Conservation (phyloP, 2,888 invertebrate species). For the Allygus modestus region DNA sequence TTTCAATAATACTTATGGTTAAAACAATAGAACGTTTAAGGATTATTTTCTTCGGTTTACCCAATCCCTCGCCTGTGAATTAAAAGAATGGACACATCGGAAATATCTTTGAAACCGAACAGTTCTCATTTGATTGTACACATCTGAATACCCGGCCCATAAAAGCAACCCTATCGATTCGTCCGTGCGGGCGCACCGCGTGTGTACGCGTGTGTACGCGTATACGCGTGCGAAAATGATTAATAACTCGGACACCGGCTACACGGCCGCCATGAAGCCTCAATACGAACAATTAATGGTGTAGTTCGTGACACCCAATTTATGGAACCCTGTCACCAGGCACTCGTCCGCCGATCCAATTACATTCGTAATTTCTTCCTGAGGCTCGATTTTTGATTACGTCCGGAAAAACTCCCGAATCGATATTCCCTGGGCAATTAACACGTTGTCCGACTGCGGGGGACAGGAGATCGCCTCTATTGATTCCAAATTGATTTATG, state of each 20-base stretch:
- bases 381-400: constrained; percentile 13
- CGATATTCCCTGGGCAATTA: not conserved
- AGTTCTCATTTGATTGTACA: too few species aligned
- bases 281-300: constrained; percentile 39
- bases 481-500: constrained; percentile 28
- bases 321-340: constrained; percentile 19
- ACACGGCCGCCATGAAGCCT: constrained; percentile 14
- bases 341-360: constrained; percentile 13
- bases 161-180: too few species aligned
- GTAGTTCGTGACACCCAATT: constrained; percentile 28
- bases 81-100: too few species aligned
- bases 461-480: constrained; percentile 7
- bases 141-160: too few species aligned
- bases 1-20: too few species aligned
- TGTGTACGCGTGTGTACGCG: not conserved
- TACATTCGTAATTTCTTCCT: constrained; percentile 20
- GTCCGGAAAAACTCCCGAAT: not conserved
- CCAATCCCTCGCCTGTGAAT: too few species aligned
- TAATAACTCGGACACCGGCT: constrained; percentile 25
- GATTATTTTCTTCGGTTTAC: too few species aligned
- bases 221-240: constrained; percentile 13
- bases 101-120: too few species aligned
- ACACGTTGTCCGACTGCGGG: not conserved
- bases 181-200: too few species aligned
- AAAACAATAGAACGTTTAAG: too few species aligned